Evolutionary conservation across 2,113 vertebrate genomes (phyloP).

Genomic region (Micronycteris hirsuta): DNA sequence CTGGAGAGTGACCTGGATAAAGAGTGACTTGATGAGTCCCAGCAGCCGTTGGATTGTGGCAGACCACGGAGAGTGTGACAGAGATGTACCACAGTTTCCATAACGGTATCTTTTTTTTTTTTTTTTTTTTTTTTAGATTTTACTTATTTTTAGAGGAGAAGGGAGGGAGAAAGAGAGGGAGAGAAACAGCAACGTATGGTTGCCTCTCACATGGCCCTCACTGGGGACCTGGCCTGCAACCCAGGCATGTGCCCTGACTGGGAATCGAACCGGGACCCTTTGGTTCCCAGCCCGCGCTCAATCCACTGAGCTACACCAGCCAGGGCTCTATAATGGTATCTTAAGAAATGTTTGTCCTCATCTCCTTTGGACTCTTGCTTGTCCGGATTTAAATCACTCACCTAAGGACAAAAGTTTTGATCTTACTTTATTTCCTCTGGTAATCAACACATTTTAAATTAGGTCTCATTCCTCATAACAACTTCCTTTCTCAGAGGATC

Average conservation of each 20-base stretch:
- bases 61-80: not conserved
- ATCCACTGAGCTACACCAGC: too few species aligned
- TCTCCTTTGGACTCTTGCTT: not conserved
- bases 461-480: not conserved
- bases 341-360: not conserved
- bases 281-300: too few species aligned
- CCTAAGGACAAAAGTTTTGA: not conserved
- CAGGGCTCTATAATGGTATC: not conserved
- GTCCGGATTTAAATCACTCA: conserved; percentile 35
- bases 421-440: conserved; percentile 6
- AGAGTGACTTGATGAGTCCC: not conserved
- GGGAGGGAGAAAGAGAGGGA: too few species aligned
- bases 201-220: too few species aligned
- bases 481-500: not conserved
- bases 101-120: too few species aligned
- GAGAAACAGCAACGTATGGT: too few species aligned
- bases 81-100: not conserved
- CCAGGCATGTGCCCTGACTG: too few species aligned
- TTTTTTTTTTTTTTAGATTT: too few species aligned
- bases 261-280: too few species aligned
- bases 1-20: not conserved
- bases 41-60: not conserved
- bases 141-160: too few species aligned
- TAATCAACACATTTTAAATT: conserved; percentile 44
- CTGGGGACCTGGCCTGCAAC: too few species aligned